phyloP scores from a whole-genome alignment of 2,888 invertebrate species.

The Proisotoma minuta region DNA sequence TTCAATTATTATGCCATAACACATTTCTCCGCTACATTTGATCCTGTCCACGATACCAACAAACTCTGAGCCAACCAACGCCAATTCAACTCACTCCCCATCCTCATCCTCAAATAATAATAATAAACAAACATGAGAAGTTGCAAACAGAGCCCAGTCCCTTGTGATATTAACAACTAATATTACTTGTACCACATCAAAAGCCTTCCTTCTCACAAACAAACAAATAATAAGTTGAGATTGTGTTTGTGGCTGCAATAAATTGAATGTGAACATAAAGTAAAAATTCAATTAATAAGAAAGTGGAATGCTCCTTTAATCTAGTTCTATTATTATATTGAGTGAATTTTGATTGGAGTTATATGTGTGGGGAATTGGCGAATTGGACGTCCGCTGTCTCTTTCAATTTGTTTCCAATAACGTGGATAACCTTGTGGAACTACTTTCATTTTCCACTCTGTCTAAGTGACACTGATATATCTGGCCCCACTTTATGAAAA shows the following conservation, averaged over 20 bases:
- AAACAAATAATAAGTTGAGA: too few relatives aligned
- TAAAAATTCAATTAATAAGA: conserved; percentile 6
- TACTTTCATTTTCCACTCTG: conserved; percentile 41
- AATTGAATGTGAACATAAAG: background rate
- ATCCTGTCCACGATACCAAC: background rate
- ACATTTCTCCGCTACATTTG: background rate
- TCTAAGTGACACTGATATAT: conserved; percentile 42
- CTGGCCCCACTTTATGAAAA: conserved; percentile 38
- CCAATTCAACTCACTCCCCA: background rate
- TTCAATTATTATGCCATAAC: background rate
- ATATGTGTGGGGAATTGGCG: too few relatives aligned
- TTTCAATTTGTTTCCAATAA: conserved; percentile 44
- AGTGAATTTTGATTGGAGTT: background rate
- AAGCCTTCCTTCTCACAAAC: too few relatives aligned
- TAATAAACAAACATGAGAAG: background rate
- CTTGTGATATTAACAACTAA: conserved; percentile 6
- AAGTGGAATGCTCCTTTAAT: conserved; percentile 3
- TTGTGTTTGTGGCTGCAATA: too few relatives aligned
- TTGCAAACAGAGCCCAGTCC: background rate
- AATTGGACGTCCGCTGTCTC: conserved; percentile 22
- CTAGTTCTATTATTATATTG: background rate
- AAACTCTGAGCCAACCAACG: background rate
- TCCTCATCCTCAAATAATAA: conserved; percentile 5
- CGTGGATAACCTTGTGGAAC: conserved; percentile 30
- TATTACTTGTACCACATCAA: too few relatives aligned